Evolutionary conservation across 2,797 vertebrate genomes (phyloP).

Genomic region (Podarcis siculus): DNA sequence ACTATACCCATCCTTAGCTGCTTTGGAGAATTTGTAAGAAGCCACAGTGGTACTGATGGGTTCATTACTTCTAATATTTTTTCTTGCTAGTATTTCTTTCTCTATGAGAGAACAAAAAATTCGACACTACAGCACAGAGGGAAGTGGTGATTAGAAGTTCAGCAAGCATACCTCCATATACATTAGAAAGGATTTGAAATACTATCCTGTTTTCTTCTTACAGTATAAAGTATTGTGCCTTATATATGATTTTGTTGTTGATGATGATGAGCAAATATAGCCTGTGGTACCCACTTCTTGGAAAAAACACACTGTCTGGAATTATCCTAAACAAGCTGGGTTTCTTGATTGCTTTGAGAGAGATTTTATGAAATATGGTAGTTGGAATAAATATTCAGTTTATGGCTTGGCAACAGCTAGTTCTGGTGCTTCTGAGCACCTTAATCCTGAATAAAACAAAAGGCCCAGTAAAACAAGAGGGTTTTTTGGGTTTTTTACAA

Average conservation of each 20-base stretch:
- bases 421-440: background rate
- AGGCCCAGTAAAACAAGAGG: background rate
- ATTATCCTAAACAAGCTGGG: rapidly evolving
- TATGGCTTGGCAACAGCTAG: background rate
- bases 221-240: rapidly evolving
- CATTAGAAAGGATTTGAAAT: background rate
- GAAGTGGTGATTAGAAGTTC: background rate
- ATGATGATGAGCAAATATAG: rapidly evolving
- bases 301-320: rapidly evolving
- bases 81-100: background rate
- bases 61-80: too few species aligned
- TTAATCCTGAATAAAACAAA: background rate
- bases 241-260: background rate
- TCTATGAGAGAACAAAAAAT: background rate
- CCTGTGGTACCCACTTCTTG: rapidly evolving
- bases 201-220: background rate
- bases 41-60: too few species aligned
- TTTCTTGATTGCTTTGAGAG: background rate
- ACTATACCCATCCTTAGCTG: background rate
- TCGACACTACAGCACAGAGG: background rate
- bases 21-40: background rate
- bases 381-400: background rate
- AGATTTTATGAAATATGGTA: background rate
- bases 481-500: background rate
- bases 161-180: background rate